Base-by-base conservation (phyloP, 2,797 vertebrate species). In the Cirrhinus mrigala region DNA sequence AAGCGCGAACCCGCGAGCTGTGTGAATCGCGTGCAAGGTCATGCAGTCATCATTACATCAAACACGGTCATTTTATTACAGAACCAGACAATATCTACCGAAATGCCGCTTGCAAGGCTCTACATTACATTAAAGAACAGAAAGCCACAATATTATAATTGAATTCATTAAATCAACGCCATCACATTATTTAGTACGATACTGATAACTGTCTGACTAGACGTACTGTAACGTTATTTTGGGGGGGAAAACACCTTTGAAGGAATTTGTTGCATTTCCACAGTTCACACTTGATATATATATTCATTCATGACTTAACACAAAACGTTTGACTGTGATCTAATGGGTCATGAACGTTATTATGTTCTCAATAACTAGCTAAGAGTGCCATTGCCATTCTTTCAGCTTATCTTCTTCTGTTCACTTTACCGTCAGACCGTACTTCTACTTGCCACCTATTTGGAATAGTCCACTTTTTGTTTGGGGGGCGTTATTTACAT, bases 361-460 rank as follows among this genome's bases (percentile, higher is more conserved):
- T 60, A 79, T n/a, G 56, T 22, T 27, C 16, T 9, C 29, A 46
- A 79, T n/a, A 70, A 48, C 6, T 71, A 22, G 0, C 4, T 27
- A 22, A 22, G 22, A 37, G 27, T 22, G 22, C 46, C 73, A 69
- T 73, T 85, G 84, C 87, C 54, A 58, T 58, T 77, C n/a, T 82
- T 66, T 20, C 64, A 71, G 56, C 37, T 81, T 62, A 16, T 86
- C 71, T 50, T 68, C 75, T 69, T 87, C 74, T 60, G 40, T 50
- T 73, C 77, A 68, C 29, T 66, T 54, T 46, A 69, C 84, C 69
- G 82, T 81, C 82, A 62, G 83, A 79, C 83, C 22, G 54, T 85
- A 52, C 68, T 77, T 85, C 83, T 54, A 94, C 93, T 94, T 91
- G 92, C 92, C 93, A 95, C 93, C 94, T 94, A 93, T 95, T 88